Conservation (phyloP, 2,113 vertebrate species). For the Pterocles burchelli region DNA sequence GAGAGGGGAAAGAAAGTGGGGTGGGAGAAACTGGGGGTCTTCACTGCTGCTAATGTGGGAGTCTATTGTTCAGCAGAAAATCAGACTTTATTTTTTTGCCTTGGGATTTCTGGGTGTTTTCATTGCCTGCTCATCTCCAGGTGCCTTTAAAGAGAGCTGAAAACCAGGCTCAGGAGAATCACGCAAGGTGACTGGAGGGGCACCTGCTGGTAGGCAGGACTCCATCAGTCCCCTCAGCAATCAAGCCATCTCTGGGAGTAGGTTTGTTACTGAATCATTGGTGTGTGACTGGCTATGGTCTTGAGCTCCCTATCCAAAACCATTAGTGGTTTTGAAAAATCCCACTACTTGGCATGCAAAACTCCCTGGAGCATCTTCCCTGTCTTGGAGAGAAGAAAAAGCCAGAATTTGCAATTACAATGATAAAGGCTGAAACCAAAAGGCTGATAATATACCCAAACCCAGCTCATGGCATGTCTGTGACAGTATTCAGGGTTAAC, state of each 20-base stretch:
- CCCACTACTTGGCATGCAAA: not conserved
- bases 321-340: not conserved
- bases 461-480: not conserved
- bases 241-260: not conserved
- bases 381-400: not conserved
- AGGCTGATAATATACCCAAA: not conserved
- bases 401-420: not conserved
- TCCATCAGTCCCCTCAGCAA: not conserved
- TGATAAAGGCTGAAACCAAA: not conserved
- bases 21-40: not conserved
- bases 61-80: not conserved
- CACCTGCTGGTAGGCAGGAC: not conserved
- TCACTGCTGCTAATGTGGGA: not conserved
- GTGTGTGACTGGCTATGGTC: not conserved
- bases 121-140: not conserved
- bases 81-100: too few relatives aligned
- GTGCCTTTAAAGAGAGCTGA: not conserved
- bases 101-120: not conserved
- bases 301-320: not conserved
- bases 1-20: not conserved
- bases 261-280: not conserved
- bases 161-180: not conserved
- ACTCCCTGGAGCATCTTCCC: not conserved
- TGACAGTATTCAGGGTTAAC: too few relatives aligned
- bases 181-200: not conserved